Evolutionary conservation across 92 coral and sea anemone species (phyloP).

Genomic region (Galaxea fascicularis): DNA sequence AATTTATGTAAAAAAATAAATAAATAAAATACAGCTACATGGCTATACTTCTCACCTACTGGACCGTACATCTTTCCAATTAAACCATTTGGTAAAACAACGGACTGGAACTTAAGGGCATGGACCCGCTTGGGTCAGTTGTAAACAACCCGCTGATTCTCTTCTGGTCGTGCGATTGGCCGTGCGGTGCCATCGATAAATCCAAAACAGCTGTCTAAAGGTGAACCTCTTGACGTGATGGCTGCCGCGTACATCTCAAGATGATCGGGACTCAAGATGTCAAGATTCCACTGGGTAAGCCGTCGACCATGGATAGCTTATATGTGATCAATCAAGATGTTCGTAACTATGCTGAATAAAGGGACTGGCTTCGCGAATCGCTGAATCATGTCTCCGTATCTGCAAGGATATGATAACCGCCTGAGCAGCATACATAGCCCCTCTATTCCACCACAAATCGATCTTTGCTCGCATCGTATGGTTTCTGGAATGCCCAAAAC

Average conservation of each 20-base stretch:
- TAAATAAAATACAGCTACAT: constrained; percentile 22
- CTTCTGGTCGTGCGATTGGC: constrained; percentile 21
- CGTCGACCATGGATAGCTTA: constrained; percentile 24
- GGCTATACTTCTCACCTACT: constrained; percentile 13
- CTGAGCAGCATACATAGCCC: too few species aligned
- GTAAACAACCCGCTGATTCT: constrained; percentile 9
- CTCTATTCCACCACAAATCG: too few species aligned
- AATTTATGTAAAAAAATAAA: background rate
- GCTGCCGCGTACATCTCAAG: constrained; percentile 21
- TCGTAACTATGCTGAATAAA: constrained; percentile 23
- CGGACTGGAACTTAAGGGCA: constrained; percentile 12
- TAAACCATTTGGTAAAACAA: constrained; percentile 11
- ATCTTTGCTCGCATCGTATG: too few species aligned
- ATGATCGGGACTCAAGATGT: constrained; percentile 3
- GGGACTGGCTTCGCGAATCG: constrained; percentile 28
- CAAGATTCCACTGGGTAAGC: constrained; percentile 21
- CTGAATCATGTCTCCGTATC: constrained; percentile 27
- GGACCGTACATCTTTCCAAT: constrained; percentile 21
- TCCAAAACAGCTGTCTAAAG: constrained; percentile 19
- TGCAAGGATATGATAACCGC: constrained; percentile 17
- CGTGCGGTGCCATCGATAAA: constrained; percentile 17
- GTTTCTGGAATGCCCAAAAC: constrained; percentile 25
- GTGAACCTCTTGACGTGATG: constrained; percentile 3
- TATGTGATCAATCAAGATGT: constrained; percentile 24
- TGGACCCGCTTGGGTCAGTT: constrained; percentile 16